Conservation (phyloP, 1,140 invertebrate genomes). For the Aphelinus atriplicis region DNA sequence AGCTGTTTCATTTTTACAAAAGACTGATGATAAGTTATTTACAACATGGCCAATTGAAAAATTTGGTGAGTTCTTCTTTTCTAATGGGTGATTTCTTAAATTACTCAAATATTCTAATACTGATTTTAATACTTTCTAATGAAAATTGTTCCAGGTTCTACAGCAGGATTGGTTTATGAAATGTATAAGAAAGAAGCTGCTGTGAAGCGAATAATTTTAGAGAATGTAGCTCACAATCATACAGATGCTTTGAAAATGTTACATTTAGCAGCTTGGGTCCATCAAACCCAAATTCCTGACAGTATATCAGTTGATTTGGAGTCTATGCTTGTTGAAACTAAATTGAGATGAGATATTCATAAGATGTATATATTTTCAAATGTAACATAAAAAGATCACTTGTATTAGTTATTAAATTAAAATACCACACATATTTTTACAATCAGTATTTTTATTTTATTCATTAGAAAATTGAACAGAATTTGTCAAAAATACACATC, state of each 20-base stretch:
- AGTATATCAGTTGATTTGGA: constrained; percentile 47
- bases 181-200: constrained; percentile 47
- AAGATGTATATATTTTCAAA: constrained; percentile 19
- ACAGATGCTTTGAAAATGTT: constrained; percentile 51
- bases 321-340: constrained; percentile 53
- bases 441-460: constrained; percentile 30
- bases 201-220: constrained; percentile 50
- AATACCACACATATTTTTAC: neutral
- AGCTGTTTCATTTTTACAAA: constrained; percentile 41
- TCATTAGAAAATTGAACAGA: constrained; percentile 21
- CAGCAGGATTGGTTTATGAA: constrained; percentile 46
- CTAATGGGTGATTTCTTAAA: neutral
- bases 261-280: constrained; percentile 53
- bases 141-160: constrained; percentile 43
- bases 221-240: constrained; percentile 54
- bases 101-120: neutral
- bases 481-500: constrained; percentile 36
- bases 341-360: constrained; percentile 44
- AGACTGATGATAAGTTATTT: constrained; percentile 47
- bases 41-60: constrained; percentile 48
- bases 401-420: neutral
- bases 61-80: constrained; percentile 48
- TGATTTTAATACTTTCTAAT: neutral
- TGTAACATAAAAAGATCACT: neutral
- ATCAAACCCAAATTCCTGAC: constrained; percentile 50